These are phyloP conservation scores for Cathartes aura DNA, from an alignment of 2,113 vertebrate genomes.

Conservation along the genomic window DNA sequence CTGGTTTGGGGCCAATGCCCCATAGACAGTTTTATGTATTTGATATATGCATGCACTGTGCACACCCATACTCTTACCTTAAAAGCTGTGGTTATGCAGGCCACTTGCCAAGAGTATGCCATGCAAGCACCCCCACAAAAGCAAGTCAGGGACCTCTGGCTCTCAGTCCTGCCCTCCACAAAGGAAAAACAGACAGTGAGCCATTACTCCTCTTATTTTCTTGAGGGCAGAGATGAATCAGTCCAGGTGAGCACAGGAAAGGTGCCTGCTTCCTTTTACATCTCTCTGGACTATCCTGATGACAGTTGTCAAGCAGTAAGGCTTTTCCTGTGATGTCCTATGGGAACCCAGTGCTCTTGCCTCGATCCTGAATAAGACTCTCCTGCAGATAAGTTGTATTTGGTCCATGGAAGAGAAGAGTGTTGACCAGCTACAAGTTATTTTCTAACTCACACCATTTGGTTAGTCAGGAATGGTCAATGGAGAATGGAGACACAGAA, in stretches of 20 bases:
- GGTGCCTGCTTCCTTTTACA: neutral
- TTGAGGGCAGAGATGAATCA: neutral
- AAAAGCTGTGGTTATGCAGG: neutral
- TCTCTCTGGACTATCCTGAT: neutral
- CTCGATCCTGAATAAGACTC: neutral
- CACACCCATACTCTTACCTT: accelerated
- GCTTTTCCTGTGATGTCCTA: neutral
- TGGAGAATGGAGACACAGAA: neutral
- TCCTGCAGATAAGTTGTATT: neutral
- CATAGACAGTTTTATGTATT: neutral
- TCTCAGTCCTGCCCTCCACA: neutral
- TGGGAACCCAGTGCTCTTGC: neutral
- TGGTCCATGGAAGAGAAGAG: neutral
- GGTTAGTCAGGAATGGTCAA: neutral
- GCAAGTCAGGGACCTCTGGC: neutral
- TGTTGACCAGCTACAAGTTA: neutral
- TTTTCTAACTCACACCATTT: neutral
- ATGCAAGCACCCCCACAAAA: neutral
- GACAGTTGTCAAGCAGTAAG: neutral
- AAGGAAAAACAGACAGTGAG: neutral
- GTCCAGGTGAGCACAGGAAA: neutral
- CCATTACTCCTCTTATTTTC: neutral
- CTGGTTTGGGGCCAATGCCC: neutral
- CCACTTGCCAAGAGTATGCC: neutral
- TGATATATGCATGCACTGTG: neutral